A percentile compares a stretch with the other conserved stretches of the same genome.
phyloP scores from a whole-genome alignment of 1,140 invertebrate genomes.

The Calephelis virginiensis region DNA sequence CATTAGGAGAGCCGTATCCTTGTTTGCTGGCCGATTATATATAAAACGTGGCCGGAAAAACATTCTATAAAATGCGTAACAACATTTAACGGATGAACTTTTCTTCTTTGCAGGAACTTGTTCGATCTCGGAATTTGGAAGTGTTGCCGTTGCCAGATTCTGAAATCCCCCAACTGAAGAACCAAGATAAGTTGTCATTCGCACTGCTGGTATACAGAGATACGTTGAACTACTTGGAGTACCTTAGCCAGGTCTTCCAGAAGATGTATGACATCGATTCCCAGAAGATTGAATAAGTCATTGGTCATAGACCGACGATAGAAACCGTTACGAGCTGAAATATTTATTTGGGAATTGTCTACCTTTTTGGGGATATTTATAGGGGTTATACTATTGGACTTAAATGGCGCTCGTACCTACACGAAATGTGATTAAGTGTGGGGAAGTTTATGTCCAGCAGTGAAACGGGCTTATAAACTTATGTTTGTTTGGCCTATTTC shows the following conservation, averaged over 20 bases:
- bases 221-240: slow-evolving; percentile 64
- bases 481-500: slow-evolving; percentile 24
- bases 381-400: slow-evolving; percentile 8
- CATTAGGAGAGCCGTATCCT: too few species aligned
- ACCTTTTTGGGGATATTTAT: slow-evolving; percentile 2
- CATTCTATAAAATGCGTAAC: too few species aligned
- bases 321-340: neutral
- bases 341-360: slow-evolving; percentile 1
- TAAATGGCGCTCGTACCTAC: slow-evolving; percentile 1
- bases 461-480: neutral
- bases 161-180: slow-evolving; percentile 51
- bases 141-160: slow-evolving; percentile 45
- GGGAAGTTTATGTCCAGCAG: neutral
- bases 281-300: slow-evolving; percentile 22
- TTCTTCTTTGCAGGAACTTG: slow-evolving; percentile 54
- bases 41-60: too few species aligned
- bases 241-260: slow-evolving; percentile 58
- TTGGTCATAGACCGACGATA: slow-evolving; percentile 2
- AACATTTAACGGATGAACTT: neutral
- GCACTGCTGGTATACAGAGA: slow-evolving; percentile 60
- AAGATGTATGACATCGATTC: slow-evolving; percentile 46
- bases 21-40: too few species aligned
- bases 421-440: slow-evolving; percentile 7
- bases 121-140: slow-evolving; percentile 50
- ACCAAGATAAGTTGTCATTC: slow-evolving; percentile 39